A percentile compares a stretch with the other conserved stretches of the same genome.
These are phyloP conservation scores for Itoplectis maculator DNA, from an alignment of 2,888 invertebrate genomes.

Conservation along the genomic window DNA sequence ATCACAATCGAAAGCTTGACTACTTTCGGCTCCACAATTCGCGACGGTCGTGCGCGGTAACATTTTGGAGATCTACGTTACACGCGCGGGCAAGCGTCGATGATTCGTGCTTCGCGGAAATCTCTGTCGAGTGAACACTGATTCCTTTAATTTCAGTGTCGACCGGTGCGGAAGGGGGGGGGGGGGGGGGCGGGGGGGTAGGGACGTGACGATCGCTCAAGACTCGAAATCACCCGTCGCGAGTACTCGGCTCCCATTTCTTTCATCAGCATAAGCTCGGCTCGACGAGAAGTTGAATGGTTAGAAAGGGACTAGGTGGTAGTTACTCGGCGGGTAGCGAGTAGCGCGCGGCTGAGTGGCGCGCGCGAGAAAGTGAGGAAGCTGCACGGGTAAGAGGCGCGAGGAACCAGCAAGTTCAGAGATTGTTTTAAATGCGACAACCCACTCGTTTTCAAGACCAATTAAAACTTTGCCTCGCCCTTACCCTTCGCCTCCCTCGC, in stretches of 20 bases:
- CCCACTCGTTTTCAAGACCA: slow-evolving; percentile 80
- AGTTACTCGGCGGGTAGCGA: slow-evolving; percentile 17
- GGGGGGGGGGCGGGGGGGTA: no score
- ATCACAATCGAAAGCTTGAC: no score
- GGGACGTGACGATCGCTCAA: neutral
- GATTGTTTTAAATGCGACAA: slow-evolving; percentile 81
- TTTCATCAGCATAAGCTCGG: slow-evolving; percentile 19
- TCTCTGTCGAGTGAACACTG: neutral
- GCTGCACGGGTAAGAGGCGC: slow-evolving; percentile 48
- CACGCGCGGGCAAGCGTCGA: no score
- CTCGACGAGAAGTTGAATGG: slow-evolving; percentile 35
- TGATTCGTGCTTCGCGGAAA: neutral
- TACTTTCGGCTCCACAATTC: no score
- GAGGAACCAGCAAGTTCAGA: slow-evolving; percentile 68
- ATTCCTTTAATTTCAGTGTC: slow-evolving; percentile 2
- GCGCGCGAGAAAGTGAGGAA: slow-evolving; percentile 37
- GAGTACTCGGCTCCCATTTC: neutral
- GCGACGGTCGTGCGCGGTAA: neutral
- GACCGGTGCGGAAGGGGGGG: no score
- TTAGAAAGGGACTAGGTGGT: slow-evolving; percentile 10
- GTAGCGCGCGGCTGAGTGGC: no score
- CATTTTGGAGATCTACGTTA: neutral
- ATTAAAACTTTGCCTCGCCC: slow-evolving; percentile 78
- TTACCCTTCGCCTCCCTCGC: slow-evolving; percentile 48
- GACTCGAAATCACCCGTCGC: neutral